phyloP scores from a whole-genome alignment of 2,888 invertebrate genomes.

The Hypena proboscidalis region DNA sequence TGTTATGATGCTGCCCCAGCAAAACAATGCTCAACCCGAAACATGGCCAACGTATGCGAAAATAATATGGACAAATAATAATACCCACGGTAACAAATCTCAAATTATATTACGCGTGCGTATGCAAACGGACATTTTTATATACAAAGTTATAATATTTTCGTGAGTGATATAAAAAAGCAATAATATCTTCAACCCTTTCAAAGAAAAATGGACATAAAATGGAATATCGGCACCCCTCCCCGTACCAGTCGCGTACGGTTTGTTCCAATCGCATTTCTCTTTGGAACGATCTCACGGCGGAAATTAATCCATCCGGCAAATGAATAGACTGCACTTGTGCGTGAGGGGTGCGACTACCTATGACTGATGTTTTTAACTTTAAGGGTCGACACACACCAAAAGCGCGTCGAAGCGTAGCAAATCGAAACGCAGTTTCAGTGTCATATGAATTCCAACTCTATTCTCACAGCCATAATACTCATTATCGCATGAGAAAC shows the following conservation, averaged over 20 bases:
- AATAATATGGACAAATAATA: constrained; percentile 37
- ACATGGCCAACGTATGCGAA: constrained; percentile 37
- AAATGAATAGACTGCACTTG: constrained; percentile 83
- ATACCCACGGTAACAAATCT: constrained; percentile 14
- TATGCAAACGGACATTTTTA: neutral
- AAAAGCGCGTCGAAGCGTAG: too few relatives aligned
- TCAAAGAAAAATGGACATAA: constrained; percentile 65
- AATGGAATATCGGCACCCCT: constrained; percentile 68
- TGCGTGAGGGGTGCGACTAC: constrained; percentile 68
- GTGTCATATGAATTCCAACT: too few relatives aligned
- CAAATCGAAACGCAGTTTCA: too few relatives aligned
- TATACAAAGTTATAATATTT: constrained; percentile 14
- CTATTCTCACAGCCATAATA: too few relatives aligned
- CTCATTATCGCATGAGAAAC: too few relatives aligned
- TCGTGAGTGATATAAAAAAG: constrained; percentile 34
- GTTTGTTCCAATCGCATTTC: constrained; percentile 83
- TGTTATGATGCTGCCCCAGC: constrained; percentile 50
- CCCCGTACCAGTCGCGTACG: constrained; percentile 58
- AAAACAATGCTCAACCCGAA: constrained; percentile 50
- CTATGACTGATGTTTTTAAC: constrained; percentile 61
- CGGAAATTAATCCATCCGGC: constrained; percentile 83
- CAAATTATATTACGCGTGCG: constrained; percentile 5
- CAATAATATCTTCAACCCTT: constrained; percentile 57
- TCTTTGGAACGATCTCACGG: constrained; percentile 80
- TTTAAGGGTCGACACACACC: too few relatives aligned